Base-by-base conservation (phyloP, 1,140 invertebrate genomes). In the Hylaeus anthracinus region DNA sequence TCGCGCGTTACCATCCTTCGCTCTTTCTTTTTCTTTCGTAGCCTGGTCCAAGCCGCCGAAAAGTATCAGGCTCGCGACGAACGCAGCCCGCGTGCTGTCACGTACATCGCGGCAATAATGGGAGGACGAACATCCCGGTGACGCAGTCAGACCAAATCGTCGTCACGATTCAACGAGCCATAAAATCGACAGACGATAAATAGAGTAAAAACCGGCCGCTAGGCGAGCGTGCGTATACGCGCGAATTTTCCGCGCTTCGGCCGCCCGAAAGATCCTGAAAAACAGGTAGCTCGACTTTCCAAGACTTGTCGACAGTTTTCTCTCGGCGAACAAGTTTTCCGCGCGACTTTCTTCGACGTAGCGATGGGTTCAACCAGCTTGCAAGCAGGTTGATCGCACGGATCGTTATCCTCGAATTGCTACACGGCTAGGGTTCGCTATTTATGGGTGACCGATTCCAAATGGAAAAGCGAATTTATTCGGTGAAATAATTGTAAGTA, bases 271-370 rank as follows among this genome's bases (percentile, higher is more conserved):
- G 41, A 78, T 72, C 74, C 61, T 72, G 74, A 72, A 66, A 78
- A 79, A 85, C 83, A 65, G 79, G 83, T 75, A 74, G 39, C 41
- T 41, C 72, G 75, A 82, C 84, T 86, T 86, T 86, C 85, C 84
- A 85, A 79, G 69, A 74, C 71, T 10, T 12, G 15, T 63, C 48
- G 39, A 75, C 73, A 15, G 60, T 73, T 76, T 63, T 67, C 67
- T 74, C 79, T 61, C 55, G 15, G 58, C 10, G 10, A 81, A 58
- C 81, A 67, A 75, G 75, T 81, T 84, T 81, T 81, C 73, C 63
- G 14, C 41, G 41, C 41, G 70, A 75, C 79, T 82, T 76, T 78
- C 83, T 82, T 82, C 60, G 53, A 48, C 51, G 37, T 15, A 39
- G 39, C 61, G 26, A 70, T 26, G 26, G 26, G 26, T 26, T 26